These are phyloP conservation scores for Liolophura sinensis DNA, from an alignment of 1,140 invertebrate genomes.

Conservation along the genomic window DNA sequence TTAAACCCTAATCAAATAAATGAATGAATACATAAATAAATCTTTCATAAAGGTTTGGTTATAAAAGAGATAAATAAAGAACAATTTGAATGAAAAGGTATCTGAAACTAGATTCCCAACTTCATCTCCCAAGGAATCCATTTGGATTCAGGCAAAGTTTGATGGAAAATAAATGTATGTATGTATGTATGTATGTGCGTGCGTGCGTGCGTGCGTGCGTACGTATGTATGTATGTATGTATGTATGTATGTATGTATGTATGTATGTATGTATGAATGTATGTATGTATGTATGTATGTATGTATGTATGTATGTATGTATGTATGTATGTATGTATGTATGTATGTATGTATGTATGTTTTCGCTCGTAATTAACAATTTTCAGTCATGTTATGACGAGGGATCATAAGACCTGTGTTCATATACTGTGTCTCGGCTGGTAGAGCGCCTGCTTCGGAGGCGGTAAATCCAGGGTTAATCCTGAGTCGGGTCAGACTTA, in stretches of 20 bases:
- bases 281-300: conserved; percentile 15
- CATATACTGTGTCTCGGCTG: not conserved
- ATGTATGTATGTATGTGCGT: conserved; percentile 25
- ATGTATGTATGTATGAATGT: conserved; percentile 13
- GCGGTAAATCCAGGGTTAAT: conserved; percentile 13
- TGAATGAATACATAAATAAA: no score
- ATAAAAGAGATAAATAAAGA: no score
- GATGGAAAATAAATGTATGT: conserved; percentile 37
- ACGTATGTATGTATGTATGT: conserved; percentile 25
- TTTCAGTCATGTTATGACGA: not conserved
- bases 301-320: conserved; percentile 18
- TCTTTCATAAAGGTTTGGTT: no score
- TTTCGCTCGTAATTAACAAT: not conserved
- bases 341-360: conserved; percentile 6
- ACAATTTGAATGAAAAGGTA: no score
- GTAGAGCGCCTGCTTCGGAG: no score
- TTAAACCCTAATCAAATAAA: no score
- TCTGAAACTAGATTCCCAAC: no score
- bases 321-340: conserved; percentile 18
- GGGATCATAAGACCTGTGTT: not conserved
- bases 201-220: conserved; percentile 20
- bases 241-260: conserved; percentile 25
- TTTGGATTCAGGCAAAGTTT: conserved; percentile 57
- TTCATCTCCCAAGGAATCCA: no score
- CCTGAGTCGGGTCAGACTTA: not conserved